phyloP scores from a whole-genome alignment of 2,113 vertebrate genomes.

The Ictidomys tridecemlineatus region DNA sequence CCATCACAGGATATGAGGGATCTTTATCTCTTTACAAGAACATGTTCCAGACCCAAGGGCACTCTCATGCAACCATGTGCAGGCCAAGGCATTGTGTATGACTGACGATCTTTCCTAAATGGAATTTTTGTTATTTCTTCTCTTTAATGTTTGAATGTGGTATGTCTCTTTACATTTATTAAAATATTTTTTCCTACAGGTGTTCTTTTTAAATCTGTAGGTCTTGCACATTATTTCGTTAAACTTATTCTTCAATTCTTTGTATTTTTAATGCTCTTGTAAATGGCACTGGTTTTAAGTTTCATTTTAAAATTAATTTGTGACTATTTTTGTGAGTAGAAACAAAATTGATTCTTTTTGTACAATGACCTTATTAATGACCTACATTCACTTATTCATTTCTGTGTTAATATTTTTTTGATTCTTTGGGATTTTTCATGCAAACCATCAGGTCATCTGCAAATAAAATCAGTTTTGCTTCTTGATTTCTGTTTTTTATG shows the following conservation, averaged over 20 bases:
- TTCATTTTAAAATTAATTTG: background rate
- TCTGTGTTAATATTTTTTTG: background rate
- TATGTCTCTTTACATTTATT: background rate
- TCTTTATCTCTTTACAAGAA: background rate
- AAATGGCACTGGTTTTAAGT: background rate
- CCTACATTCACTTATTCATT: background rate
- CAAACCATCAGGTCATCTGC: background rate
- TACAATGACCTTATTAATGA: background rate
- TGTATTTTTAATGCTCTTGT: background rate
- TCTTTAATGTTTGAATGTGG: background rate
- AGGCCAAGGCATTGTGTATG: background rate
- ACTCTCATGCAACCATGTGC: background rate
- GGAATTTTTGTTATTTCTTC: background rate
- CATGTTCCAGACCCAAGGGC: background rate
- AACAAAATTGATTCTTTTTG: background rate
- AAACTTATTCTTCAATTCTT: constrained; percentile 15
- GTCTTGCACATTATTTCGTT: background rate
- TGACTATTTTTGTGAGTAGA: background rate
- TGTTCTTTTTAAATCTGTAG: background rate
- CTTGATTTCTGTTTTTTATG: background rate
- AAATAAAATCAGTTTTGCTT: background rate
- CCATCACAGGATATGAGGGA: too few species aligned
- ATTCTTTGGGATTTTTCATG: background rate
- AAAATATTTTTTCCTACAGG: background rate
- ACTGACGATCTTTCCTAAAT: background rate